Evolutionary conservation across 2,888 invertebrate species (phyloP).

Genomic region (Branchipolynoe longqiensis): DNA sequence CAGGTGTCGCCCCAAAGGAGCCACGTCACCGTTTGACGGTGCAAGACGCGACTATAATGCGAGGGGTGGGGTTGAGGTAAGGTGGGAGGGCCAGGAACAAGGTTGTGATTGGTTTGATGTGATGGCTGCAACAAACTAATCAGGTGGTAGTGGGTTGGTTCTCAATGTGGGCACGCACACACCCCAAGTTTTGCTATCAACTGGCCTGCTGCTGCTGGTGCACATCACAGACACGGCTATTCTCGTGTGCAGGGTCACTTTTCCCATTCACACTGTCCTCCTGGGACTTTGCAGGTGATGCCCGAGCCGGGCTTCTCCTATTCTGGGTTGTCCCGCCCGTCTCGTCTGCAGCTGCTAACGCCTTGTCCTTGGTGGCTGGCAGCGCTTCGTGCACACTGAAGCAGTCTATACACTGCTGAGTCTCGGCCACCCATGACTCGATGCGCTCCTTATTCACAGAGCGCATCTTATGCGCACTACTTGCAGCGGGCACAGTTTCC

Average conservation of each 20-base stretch:
- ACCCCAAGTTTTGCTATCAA: constrained; percentile 24
- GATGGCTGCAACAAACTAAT: too few relatives aligned
- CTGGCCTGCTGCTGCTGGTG: constrained; percentile 1
- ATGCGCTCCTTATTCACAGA: constrained; percentile 77
- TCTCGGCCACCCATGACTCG: constrained; percentile 78
- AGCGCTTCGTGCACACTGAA: constrained; percentile 2
- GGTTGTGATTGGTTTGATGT: too few relatives aligned
- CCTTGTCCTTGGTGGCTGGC: background rate
- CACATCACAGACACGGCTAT: constrained; percentile 30
- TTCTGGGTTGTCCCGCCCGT: background rate
- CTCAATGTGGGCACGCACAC: background rate
- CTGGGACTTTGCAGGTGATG: background rate
- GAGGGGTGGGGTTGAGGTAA: too few relatives aligned
- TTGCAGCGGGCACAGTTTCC: background rate
- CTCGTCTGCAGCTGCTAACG: background rate
- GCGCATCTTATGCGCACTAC: constrained; percentile 62
- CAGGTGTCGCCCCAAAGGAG: too few relatives aligned
- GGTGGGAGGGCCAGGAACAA: too few relatives aligned
- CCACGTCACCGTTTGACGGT: too few relatives aligned
- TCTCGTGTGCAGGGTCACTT: background rate
- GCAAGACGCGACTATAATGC: too few relatives aligned
- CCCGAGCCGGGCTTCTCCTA: background rate
- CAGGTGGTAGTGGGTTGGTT: too few relatives aligned
- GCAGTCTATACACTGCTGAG: constrained; percentile 70
- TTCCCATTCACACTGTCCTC: background rate